A percentile compares a stretch with the other conserved stretches of the same genome.
Conservation (phyloP, 2,113 vertebrate genomes). For the Callaeas wilsoni region DNA sequence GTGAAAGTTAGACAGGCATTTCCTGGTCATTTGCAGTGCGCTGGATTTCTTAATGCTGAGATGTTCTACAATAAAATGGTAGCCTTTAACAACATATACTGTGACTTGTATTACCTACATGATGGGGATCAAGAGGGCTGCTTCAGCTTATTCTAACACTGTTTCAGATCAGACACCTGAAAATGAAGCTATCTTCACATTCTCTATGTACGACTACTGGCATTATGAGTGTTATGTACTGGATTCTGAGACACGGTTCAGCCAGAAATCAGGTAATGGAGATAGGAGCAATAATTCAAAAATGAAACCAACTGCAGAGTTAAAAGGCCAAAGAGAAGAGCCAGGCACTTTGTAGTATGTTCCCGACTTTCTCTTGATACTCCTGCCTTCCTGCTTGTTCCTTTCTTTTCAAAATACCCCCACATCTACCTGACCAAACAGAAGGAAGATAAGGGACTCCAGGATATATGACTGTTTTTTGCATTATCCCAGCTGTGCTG, state of each 20-base stretch:
- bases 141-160: not conserved
- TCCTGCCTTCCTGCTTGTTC: not conserved
- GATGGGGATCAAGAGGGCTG: not conserved
- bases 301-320: not conserved
- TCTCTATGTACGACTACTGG: fast-evolving
- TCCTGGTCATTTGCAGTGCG: not conserved
- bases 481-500: not conserved
- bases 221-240: not conserved
- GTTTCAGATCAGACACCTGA: not conserved
- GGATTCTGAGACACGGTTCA: not conserved
- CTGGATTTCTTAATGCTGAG: not conserved
- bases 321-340: not conserved
- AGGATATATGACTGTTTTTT: not conserved
- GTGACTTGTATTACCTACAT: not conserved
- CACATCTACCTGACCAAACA: not conserved
- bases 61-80: not conserved
- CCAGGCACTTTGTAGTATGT: not conserved
- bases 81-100: not conserved
- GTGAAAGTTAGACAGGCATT: not conserved
- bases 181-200: not conserved
- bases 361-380: not conserved
- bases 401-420: not conserved
- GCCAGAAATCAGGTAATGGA: not conserved
- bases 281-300: not conserved
- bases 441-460: not conserved